These are phyloP conservation scores for Sebastes nivosus DNA, from an alignment of 2,797 vertebrate genomes.

Conservation along the genomic window DNA sequence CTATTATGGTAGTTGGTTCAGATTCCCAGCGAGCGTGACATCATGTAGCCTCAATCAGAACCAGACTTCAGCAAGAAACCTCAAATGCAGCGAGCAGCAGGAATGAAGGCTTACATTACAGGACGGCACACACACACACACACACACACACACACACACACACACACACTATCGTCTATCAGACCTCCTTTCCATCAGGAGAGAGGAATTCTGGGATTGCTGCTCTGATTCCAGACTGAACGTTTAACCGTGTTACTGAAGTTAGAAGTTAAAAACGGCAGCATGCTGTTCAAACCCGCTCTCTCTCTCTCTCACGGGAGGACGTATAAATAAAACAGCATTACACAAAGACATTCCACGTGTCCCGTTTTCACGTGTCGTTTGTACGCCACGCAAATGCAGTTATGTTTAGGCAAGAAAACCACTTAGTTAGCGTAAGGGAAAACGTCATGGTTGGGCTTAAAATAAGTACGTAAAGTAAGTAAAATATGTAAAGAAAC, in stretches of 20 bases:
- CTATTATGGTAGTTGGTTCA: constrained; percentile 60
- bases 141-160: constrained; percentile 17
- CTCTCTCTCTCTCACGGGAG: too few species aligned
- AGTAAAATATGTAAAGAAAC: too few species aligned
- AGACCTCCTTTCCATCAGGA: constrained; percentile 13
- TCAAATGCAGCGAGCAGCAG: constrained; percentile 52
- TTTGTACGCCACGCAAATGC: too few species aligned
- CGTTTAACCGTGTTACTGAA: not conserved
- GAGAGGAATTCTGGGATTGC: constrained; percentile 36
- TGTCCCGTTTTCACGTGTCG: too few species aligned
- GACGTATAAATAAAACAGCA: too few species aligned
- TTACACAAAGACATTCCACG: too few species aligned
- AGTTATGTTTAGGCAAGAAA: too few species aligned
- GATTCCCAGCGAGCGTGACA: constrained; percentile 74
- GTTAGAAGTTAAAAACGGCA: not conserved
- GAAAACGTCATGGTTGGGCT: too few species aligned
- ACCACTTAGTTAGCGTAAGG: too few species aligned
- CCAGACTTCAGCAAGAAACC: constrained; percentile 72
- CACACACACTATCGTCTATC: constrained; percentile 20
- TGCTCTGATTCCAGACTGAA: not conserved
- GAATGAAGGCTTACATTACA: constrained; percentile 52
- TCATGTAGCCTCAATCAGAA: constrained; percentile 79
- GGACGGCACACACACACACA: constrained; percentile 23
- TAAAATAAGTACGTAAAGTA: too few species aligned
- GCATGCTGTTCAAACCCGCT: too few species aligned